Base-by-base conservation (phyloP, 2,888 invertebrate species). In the Ormyrus labotus region DNA sequence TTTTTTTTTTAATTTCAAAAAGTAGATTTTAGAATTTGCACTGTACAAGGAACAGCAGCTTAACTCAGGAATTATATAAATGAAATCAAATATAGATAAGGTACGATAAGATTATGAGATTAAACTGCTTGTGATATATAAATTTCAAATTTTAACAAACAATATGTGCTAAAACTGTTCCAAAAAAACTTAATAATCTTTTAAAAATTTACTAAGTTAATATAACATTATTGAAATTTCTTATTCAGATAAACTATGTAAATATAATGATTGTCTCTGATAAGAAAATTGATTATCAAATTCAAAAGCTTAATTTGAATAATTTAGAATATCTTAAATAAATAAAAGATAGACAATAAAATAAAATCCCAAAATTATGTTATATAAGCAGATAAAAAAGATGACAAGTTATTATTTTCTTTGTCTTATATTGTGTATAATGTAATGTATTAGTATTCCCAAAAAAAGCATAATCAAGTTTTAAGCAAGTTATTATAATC, bases 21-120 rank as follows among this genome's bases (percentile, higher is more conserved):
- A 81, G 60, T 45, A 47, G 61, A 72, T 63, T 61, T 71, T 60
- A 78, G 70, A n/a, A 57, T 57, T 75, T 51, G 70, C 53, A 69
- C 51, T 70, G 55, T 81, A 78, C 74, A 78, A 81, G 58, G 60
- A 76, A 69, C 57, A 73, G 77, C 60, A 69, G 48, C 34, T 57
- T 72, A 76, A 13, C 67, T 75, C 70, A 75, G 57, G 11, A 71
- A 50, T 72, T 68, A 67, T 72, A 34, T 76, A 55, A 65, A 67
- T 72, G 61, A 57, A 13, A 53, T 69, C 9, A 68, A 75, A 70
- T 19, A 45, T 11, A 48, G 58, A 48, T 53, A n/a, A 61, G 55
- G 34, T 34, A 3, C 0, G 34, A 58, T 6, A 61, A 80, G 71
- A 65, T 65, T 63, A 50, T 10, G 50, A 71, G 51, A 58, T 70